Conservation (phyloP, 2,888 invertebrate species). For the Erebia aethiops region DNA sequence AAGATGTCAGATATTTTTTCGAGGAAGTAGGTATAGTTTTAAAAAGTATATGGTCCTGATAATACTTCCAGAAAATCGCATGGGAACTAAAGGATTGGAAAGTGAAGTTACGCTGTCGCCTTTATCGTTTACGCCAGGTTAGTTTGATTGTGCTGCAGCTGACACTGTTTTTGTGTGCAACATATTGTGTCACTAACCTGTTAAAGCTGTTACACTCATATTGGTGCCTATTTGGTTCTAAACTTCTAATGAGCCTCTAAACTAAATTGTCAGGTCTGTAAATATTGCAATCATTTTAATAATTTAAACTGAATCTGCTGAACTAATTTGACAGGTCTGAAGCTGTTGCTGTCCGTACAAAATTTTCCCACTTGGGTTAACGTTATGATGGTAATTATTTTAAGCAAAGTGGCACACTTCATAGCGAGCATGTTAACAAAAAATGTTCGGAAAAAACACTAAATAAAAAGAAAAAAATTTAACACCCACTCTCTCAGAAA, state of each 20-base stretch:
- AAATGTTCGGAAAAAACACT: too few species aligned
- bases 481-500: too few species aligned
- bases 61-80: constrained; percentile 81
- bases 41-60: constrained; percentile 48
- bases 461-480: too few species aligned
- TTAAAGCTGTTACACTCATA: constrained; percentile 43
- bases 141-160: constrained; percentile 77
- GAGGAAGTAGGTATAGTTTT: background rate
- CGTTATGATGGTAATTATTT: too few species aligned
- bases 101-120: constrained; percentile 81
- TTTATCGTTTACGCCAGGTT: constrained; percentile 82
- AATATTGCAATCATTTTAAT: too few species aligned
- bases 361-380: too few species aligned
- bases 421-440: too few species aligned
- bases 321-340: too few species aligned
- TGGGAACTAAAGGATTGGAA: constrained; percentile 81
- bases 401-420: too few species aligned
- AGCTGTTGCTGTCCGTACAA: background rate
- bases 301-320: background rate
- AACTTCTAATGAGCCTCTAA: background rate
- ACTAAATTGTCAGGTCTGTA: background rate
- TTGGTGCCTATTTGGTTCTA: background rate
- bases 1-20: background rate
- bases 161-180: constrained; percentile 78
- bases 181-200: constrained; percentile 77